Percentiles rank a stretch among this genome's conserved stretches.
Evolutionary conservation across 2,797 vertebrate genomes (phyloP).

Genomic region (Trachurus trachurus): DNA sequence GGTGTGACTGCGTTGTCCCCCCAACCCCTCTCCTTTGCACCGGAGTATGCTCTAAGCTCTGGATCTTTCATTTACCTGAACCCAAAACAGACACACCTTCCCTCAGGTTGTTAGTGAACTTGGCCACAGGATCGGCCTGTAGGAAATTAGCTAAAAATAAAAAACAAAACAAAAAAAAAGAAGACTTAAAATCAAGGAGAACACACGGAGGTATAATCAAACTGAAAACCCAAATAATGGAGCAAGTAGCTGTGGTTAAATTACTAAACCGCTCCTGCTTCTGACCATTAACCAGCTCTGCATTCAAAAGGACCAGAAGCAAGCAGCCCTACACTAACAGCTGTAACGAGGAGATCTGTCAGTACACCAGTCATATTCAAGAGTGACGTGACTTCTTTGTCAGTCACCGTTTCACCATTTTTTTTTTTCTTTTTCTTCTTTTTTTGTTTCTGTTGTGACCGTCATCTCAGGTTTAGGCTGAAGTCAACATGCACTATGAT

Average conservation of each 20-base stretch:
- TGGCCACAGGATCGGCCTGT: conserved; percentile 24
- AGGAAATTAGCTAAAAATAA: conserved; percentile 7
- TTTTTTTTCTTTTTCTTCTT: neutral
- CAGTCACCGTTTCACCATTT: conserved; percentile 31
- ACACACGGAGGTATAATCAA: conserved; percentile 47
- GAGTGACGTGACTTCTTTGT: conserved; percentile 33
- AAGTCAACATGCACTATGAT: conserved; percentile 58
- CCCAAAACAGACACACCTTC: conserved; percentile 5
- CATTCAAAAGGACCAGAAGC: conserved; percentile 36
- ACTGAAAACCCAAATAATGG: conserved; percentile 51
- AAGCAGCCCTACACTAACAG: conserved; percentile 36
- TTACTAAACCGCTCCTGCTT: conserved; percentile 2
- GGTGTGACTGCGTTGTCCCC: neutral
- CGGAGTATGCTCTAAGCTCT: conserved; percentile 8
- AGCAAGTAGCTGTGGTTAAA: conserved; percentile 24
- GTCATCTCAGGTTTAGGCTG: conserved; percentile 51
- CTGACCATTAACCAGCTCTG: conserved; percentile 32
- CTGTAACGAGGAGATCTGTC: conserved; percentile 34
- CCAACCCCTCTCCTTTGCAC: conserved; percentile 1
- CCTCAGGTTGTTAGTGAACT: conserved; percentile 37
- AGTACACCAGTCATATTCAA: conserved; percentile 29
- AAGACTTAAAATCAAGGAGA: conserved; percentile 10
- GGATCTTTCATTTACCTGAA: conserved; percentile 25
- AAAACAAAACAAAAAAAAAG: neutral
- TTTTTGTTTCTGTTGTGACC: conserved; percentile 4